Conservation (phyloP, 1,140 invertebrate genomes). For the Drosophila sp. region DNA sequence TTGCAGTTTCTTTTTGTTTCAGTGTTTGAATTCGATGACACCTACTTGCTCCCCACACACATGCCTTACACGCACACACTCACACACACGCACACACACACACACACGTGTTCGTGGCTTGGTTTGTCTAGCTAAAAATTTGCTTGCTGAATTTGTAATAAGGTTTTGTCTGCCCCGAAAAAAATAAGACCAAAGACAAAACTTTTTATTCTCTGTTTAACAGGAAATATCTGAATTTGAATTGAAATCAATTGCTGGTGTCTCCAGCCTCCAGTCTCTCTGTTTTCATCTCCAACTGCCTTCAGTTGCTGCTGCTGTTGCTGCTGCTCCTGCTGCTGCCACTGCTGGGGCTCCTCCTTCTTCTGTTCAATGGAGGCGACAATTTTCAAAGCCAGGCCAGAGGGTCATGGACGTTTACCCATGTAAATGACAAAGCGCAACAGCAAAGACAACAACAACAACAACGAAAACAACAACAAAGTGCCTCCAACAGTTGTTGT, state of each 20-base stretch:
- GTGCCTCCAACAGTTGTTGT: slow-evolving; percentile 39
- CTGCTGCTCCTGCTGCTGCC: slow-evolving; percentile 23
- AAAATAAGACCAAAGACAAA: background rate
- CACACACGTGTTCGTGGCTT: slow-evolving; percentile 16
- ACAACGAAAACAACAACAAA: slow-evolving; percentile 3
- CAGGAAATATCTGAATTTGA: slow-evolving; percentile 56
- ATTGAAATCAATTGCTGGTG: slow-evolving; percentile 42
- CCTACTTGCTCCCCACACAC: slow-evolving; percentile 12
- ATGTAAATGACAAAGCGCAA: slow-evolving; percentile 71
- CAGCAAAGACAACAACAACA: slow-evolving; percentile 19
- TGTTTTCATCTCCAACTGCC: background rate
- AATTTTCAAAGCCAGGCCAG: slow-evolving; percentile 60
- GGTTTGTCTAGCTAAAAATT: slow-evolving; percentile 20
- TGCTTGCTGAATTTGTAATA: slow-evolving; percentile 47
- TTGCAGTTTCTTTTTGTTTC: background rate
- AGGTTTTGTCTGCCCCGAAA: slow-evolving; percentile 4
- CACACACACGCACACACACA: background rate
- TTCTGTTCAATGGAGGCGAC: slow-evolving; percentile 25
- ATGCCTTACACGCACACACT: slow-evolving; percentile 30
- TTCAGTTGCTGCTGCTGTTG: slow-evolving; percentile 28
- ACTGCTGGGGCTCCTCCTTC: slow-evolving; percentile 8
- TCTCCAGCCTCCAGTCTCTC: background rate
- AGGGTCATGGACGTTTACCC: slow-evolving; percentile 78
- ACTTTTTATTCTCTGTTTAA: slow-evolving; percentile 27
- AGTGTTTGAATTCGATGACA: slow-evolving; percentile 14